Evolutionary conservation across 2,113 vertebrate species (phyloP).

Genomic region (Cheilinus undulatus): DNA sequence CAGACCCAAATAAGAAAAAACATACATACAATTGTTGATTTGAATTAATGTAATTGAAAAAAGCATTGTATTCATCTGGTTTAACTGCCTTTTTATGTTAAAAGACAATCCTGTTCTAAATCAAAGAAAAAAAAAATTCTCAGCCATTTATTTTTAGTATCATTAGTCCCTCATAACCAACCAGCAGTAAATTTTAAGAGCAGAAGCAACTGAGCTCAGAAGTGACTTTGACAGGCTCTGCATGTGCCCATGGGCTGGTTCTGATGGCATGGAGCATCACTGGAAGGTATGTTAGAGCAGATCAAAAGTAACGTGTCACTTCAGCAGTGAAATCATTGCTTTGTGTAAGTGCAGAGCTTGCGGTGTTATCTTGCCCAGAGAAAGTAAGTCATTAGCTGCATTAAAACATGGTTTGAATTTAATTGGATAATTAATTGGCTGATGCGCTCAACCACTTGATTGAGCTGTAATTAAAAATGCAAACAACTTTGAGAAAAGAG

Average conservation of each 20-base stretch:
- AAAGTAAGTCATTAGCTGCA: constrained; percentile 43
- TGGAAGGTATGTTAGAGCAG: constrained; percentile 30
- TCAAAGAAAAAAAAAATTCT: too few relatives aligned
- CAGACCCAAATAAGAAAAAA: too few relatives aligned
- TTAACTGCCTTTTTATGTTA: too few relatives aligned
- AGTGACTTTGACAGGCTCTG: constrained; percentile 4
- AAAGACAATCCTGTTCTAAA: too few relatives aligned
- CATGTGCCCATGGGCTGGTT: constrained; percentile 20
- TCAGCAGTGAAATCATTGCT: constrained; percentile 32
- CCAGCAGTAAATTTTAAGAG: constrained; percentile 11
- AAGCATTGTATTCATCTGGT: too few relatives aligned
- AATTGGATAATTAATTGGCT: constrained; percentile 32
- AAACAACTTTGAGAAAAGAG: constrained; percentile 11
- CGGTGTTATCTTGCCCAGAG: constrained; percentile 28
- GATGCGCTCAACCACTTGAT: constrained; percentile 25
- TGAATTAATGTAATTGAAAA: too few relatives aligned
- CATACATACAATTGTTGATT: too few relatives aligned
- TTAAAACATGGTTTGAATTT: constrained; percentile 15
- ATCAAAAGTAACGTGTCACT: constrained; percentile 36
- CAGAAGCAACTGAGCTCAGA: neutral
- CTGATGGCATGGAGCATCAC: constrained; percentile 26
- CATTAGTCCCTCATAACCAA: too few relatives aligned
- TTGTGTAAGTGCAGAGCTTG: neutral
- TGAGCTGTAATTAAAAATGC: constrained; percentile 40
- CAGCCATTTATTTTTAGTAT: too few relatives aligned